Evolutionary conservation across 1,140 invertebrate genomes (phyloP).

Genomic region (Pentalonia nigronervosa): DNA sequence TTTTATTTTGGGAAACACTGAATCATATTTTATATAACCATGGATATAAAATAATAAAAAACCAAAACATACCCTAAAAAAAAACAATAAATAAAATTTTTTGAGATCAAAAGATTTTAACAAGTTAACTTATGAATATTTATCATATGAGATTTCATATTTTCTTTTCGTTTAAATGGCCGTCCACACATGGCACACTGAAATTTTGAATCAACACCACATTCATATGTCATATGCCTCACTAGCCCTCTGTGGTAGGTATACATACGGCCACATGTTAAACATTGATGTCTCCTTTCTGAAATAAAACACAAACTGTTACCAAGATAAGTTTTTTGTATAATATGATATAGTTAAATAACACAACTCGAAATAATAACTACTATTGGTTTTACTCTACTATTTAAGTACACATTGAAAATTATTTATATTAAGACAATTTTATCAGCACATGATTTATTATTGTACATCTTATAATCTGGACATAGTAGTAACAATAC

Average conservation of each 20-base stretch:
- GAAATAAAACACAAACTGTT: slow-evolving; percentile 35
- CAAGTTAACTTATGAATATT: slow-evolving; percentile 38
- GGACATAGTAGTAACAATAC: background rate
- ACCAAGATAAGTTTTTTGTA: background rate
- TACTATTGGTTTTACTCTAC: slow-evolving; percentile 16
- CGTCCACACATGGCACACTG: slow-evolving; percentile 64
- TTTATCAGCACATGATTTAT: slow-evolving; percentile 8
- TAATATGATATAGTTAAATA: background rate
- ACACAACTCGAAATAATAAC: slow-evolving; percentile 45
- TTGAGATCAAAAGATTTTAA: slow-evolving; percentile 3
- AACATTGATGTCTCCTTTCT: slow-evolving; percentile 53
- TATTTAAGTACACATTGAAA: background rate
- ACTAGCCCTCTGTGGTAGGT: slow-evolving; percentile 58
- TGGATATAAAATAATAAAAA: background rate
- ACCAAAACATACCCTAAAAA: background rate
- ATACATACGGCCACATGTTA: slow-evolving; percentile 63
- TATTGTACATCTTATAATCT: slow-evolving; percentile 17
- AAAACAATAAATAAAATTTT: background rate
- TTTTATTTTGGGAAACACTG: background rate
- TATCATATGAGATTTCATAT: slow-evolving; percentile 65
- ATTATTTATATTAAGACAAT: background rate
- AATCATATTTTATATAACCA: background rate
- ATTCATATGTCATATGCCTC: slow-evolving; percentile 62
- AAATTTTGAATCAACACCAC: slow-evolving; percentile 64
- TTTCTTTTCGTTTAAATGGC: slow-evolving; percentile 66